Evolutionary conservation across 2,888 invertebrate species (phyloP), one percentile per base, ranked within the genome.

Genomic region (Xestia sexstrigata): DNA sequence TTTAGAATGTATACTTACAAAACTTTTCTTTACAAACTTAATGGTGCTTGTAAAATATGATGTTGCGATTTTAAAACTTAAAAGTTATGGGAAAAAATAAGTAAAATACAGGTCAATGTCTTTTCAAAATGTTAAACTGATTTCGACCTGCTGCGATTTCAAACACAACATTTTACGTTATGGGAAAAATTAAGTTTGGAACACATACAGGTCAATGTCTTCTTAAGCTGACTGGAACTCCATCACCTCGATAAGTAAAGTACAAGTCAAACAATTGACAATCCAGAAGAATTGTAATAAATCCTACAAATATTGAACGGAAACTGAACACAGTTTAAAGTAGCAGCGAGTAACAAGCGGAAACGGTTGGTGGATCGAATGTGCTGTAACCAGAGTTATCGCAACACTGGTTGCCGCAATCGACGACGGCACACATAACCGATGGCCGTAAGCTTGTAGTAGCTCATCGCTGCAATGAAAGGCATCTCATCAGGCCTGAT

Each of bases 311-410:
- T 72, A 67, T 63, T 79, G 42, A 82, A 82, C 81, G 76, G 83
- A 80, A 74, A 83, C 66, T 58, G 52, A 75, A 66, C 73, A 42
- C 26, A 74, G 74, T 62, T 79, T 78, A 79, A 80, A 42, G 60
- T 76, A 67, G 47, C 26, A n/a, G 67, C 78, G 74, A 84, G 84
- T 69, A 70, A 74, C 70, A 89, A 91, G 88, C 87, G 84, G 84
- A 89, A 89, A 86, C 81, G 66, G 68, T 79, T 52, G 79, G 79
- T 82, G 82, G 79, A 87, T 87, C 77, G 87, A 89, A 81, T 87
- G 88, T 91, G 92, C 91, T 86, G 93, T 93, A 93, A 93, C 90
- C 84, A 76, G 77, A 80, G 81, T 87, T 92, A 91, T 90, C 90
- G 93, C 93, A 92, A 91, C 84, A 69, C 65, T 79, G 73, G 75